Percentiles rank a stretch among this genome's conserved stretches.
These are phyloP conservation scores for Bos javanicus DNA, from an alignment of 2,113 vertebrate species.

Conservation along the genomic window DNA sequence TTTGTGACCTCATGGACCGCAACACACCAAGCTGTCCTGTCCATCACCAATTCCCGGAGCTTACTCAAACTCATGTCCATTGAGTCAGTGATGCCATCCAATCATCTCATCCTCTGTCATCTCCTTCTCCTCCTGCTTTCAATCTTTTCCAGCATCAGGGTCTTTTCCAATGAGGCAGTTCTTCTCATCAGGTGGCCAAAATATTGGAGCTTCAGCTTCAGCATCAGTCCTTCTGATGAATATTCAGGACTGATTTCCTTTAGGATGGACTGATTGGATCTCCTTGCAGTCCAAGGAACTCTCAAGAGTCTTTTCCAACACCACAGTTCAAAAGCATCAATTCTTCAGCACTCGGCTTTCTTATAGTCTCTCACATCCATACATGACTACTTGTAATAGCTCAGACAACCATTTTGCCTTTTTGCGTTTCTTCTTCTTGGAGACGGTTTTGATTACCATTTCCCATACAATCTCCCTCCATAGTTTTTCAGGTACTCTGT, in stretches of 20 bases:
- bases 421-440: neutral
- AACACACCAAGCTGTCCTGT: neutral
- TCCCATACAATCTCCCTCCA: neutral
- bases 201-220: neutral
- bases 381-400: neutral
- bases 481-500: neutral
- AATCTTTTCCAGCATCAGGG: neutral
- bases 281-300: neutral
- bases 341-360: neutral
- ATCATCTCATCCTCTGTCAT: neutral
- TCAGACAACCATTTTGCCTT: neutral
- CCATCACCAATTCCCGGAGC: neutral
- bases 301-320: neutral
- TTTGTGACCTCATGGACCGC: neutral
- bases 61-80: neutral
- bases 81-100: neutral
- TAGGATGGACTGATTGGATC: neutral
- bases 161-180: neutral
- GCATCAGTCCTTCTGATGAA: neutral
- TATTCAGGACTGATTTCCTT: neutral
- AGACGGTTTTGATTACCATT: neutral
- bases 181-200: neutral
- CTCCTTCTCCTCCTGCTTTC: neutral
- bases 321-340: neutral
- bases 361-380: neutral